Evolutionary conservation across 2,797 vertebrate genomes (phyloP).

Genomic region (Phalloptychus januarius): DNA sequence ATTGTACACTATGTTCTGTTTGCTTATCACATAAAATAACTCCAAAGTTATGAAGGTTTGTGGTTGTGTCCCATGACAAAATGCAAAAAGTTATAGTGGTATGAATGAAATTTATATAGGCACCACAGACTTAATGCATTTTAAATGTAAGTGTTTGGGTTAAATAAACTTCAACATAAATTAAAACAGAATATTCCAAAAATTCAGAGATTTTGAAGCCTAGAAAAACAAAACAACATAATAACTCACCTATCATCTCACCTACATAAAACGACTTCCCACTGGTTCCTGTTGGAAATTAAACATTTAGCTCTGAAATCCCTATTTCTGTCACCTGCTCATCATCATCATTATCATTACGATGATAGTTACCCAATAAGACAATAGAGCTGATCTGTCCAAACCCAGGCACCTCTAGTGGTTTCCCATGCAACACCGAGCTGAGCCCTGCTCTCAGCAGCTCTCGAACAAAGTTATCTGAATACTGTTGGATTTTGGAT

Average conservation of each 20-base stretch:
- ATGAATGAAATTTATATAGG: not conserved
- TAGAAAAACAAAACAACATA: not conserved
- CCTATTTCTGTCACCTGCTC: slow-evolving; percentile 5
- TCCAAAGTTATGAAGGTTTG: not conserved
- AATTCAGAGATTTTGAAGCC: not conserved
- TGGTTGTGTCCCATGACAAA: not conserved
- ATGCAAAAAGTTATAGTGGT: not conserved
- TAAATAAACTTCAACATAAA: not conserved
- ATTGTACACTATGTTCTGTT: not conserved
- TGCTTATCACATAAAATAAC: not conserved
- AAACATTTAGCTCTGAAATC: slow-evolving; percentile 13
- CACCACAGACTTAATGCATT: not conserved
- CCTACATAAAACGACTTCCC: slow-evolving; percentile 80
- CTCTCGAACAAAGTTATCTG: slow-evolving; percentile 80
- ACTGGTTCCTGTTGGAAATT: slow-evolving; percentile 69
- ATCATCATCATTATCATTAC: not conserved
- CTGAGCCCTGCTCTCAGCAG: slow-evolving; percentile 82
- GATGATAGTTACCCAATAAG: slow-evolving; percentile 80
- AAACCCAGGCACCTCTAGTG: slow-evolving; percentile 79
- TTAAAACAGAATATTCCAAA: not conserved
- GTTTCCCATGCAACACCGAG: slow-evolving; percentile 74
- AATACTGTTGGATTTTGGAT: slow-evolving; percentile 76
- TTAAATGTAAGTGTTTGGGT: not conserved
- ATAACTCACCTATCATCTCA: slow-evolving; percentile 66
- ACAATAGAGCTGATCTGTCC: slow-evolving; percentile 84